phyloP scores from a whole-genome alignment of 2,113 vertebrate genomes.

The Sula dactylatra region DNA sequence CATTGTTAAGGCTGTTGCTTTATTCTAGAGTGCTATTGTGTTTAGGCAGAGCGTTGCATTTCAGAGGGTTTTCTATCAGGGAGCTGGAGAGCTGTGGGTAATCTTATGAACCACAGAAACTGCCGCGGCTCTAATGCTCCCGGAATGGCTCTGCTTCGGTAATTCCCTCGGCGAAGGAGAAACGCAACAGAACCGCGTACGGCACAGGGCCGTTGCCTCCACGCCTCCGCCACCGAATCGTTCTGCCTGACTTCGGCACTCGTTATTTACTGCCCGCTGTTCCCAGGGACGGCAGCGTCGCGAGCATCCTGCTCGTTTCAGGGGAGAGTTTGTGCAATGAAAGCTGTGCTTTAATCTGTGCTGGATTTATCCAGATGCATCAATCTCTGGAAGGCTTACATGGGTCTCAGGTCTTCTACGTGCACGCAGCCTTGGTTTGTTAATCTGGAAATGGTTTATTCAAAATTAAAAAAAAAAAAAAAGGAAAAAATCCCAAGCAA shows the following conservation, averaged over 20 bases:
- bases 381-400: background rate
- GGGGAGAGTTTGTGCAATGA: background rate
- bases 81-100: background rate
- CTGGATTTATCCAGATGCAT: conserved; percentile 25
- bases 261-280: background rate
- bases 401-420: background rate
- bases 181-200: rapidly evolving
- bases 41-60: background rate
- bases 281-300: background rate
- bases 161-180: background rate
- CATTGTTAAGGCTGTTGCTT: background rate
- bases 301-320: background rate
- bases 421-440: background rate
- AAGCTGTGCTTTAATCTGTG: conserved; percentile 37
- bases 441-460: background rate
- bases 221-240: rapidly evolving
- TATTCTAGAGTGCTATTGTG: background rate
- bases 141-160: background rate
- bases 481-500: background rate
- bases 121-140: rapidly evolving
- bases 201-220: background rate
- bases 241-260: background rate
- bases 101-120: background rate
- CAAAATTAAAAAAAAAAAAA: background rate
- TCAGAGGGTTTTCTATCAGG: background rate